Base-by-base conservation (phyloP, 2,888 invertebrate genomes). In the Chalcis sispes region DNA sequence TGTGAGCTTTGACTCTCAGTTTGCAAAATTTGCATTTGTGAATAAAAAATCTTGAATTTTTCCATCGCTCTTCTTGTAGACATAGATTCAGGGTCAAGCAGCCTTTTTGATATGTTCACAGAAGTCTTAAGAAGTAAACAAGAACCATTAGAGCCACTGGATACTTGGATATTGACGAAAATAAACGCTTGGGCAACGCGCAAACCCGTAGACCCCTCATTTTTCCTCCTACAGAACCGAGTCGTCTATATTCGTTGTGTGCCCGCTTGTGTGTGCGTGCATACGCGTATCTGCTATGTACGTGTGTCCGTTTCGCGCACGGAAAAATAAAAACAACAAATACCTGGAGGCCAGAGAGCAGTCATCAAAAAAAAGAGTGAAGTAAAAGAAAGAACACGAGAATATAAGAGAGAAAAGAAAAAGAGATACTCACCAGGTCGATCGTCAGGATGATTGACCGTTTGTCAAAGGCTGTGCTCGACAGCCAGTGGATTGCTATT, bases 41-140 rank as follows among this genome's bases (percentile, higher is more conserved):
- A 27, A 25, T n/a, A 70, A 61, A 62, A 25, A 62, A 46, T 27
- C 27, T 20, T 25, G 18, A 46, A 15, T 40, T 23, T 25, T 42
- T 36, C 13, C 27, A 62, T 46, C 25, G 15, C 13, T 18, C 13
- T 50, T 32, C 20, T n/a, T 18, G 66, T 13, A 32, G 32, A 1
- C 18, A 48, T 3, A 7, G 23, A 18, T n/a, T 65, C 15, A 56
- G 20, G 58, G 48, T 13, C 32, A 32, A n/a, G 59, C 27, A 52
- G 52, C 52, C 48, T 25, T 15, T 27, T 46, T n/a, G 73, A 62
- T 48, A 48, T 73, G 52, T 13, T 67, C 40, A 23, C 40, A 59
- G 52, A 59, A 65, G 66, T 61, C 71, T 71, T 71, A 66, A 54
- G 66, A 75, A 71, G 75, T 75, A 75, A 75, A 75, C 75, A 75